These are phyloP conservation scores for Psittacus erithacus DNA, from an alignment of 2,113 vertebrate genomes.

Conservation along the genomic window DNA sequence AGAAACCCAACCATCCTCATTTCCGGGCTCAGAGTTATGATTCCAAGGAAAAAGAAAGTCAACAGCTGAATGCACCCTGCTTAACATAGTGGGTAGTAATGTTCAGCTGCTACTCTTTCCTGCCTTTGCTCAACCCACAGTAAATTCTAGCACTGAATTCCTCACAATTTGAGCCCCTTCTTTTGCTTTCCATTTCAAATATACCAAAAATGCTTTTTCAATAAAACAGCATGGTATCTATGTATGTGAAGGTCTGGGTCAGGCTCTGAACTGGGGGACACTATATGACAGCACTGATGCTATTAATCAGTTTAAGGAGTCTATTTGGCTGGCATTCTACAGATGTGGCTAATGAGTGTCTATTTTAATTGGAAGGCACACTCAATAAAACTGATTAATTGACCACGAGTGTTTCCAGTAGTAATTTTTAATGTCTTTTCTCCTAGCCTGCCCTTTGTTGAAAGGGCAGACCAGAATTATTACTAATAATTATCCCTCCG, in stretches of 20 bases:
- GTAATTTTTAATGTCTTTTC: constrained; percentile 8
- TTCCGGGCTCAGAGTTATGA: neutral
- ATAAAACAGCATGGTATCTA: neutral
- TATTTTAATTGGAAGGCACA: neutral
- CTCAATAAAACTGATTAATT: constrained; percentile 35
- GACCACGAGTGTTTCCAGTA: constrained; percentile 6
- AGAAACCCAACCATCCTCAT: neutral
- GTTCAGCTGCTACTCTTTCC: neutral
- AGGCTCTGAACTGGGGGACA: neutral
- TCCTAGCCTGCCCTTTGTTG: neutral
- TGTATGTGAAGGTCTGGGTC: neutral
- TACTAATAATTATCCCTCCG: neutral
- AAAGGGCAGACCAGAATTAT: neutral
- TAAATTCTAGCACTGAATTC: neutral
- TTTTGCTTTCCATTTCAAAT: neutral
- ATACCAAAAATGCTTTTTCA: neutral
- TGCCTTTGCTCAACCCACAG: neutral
- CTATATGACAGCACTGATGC: neutral
- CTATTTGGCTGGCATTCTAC: constrained; percentile 9
- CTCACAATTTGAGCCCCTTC: neutral
- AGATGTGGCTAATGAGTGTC: neutral
- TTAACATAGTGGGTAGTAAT: accelerated
- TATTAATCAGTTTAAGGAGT: constrained; percentile 13
- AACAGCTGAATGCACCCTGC: neutral
- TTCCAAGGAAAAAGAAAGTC: neutral